Evolutionary conservation across 2,797 vertebrate genomes (phyloP), one percentile per base, ranked within the genome.

Genomic region (Enteromius trimaculatus): DNA sequence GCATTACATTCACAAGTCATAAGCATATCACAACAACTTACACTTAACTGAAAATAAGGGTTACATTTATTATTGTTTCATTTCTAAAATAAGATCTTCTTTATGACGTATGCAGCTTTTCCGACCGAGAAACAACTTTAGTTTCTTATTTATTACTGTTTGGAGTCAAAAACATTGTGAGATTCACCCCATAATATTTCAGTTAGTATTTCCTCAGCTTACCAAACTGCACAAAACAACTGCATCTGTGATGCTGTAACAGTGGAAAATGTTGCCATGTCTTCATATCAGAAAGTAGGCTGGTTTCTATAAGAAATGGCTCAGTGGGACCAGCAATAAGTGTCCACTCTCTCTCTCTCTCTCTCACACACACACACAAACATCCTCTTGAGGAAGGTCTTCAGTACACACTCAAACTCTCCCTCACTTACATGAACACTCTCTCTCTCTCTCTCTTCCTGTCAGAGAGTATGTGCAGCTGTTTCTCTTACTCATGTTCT

Each of bases 381-480:
- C 44, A 51, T 49, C 42, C 29, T 34, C 70, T 34, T 51, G 17
- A 51, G 47, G 10, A 53, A 49, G 71, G 42, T 71, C 6, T 10
- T 74, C 29, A 31, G 21, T n/a, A 55, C 71, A 74, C 71, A 74
- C 49, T 53, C 26, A 21, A 16, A 5, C 19, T 75, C 49, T n/a
- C 19, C 1, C 65, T 68, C 37, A 29, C 69, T 26, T 47, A 39
- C 37, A 34, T 37, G 31, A 55, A 26, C 13, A 62, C 51, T 42
- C 77, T 21, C 21, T 11, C n/a, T 8, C 49, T 17, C 26, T 16
- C 53, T 37, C 60, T 58, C 60, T 77, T 74, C 88, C 78, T 26
- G 34, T 85, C 84, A 86, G 84, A 69, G 65, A 66, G 65, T 76
- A 37, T 37, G 37, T 86, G 79, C 79, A 87, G 85, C 86, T 87